These are phyloP conservation scores for Helarctos malayanus DNA, from an alignment of 2,797 vertebrate genomes.

Conservation along the genomic window DNA sequence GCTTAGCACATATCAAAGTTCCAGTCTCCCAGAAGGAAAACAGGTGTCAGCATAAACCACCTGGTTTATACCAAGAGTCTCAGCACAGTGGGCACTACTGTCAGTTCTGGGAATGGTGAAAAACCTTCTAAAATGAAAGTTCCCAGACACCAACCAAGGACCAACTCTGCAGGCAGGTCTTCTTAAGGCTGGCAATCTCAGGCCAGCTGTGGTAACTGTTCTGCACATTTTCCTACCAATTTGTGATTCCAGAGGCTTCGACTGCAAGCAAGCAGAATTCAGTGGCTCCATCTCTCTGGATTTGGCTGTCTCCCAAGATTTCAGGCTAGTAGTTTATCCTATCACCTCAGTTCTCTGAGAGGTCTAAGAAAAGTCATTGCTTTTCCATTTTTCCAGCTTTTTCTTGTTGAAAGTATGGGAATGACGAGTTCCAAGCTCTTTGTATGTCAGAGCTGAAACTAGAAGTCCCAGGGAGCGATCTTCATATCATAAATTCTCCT, in stretches of 20 bases:
- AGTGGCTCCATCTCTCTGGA: not conserved
- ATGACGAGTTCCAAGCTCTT: not conserved
- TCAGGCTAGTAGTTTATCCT: not conserved
- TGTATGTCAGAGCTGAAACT: not conserved
- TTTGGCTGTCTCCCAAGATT: not conserved
- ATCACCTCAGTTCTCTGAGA: not conserved
- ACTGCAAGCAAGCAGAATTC: not conserved
- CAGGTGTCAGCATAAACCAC: not conserved
- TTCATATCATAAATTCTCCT: not conserved
- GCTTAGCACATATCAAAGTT: not conserved
- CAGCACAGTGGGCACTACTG: not conserved
- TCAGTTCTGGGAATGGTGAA: not conserved
- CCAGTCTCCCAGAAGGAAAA: not conserved
- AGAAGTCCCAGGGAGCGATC: not conserved
- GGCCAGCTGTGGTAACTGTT: not conserved
- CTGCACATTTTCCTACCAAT: not conserved
- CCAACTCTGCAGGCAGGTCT: not conserved
- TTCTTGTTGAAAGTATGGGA: not conserved
- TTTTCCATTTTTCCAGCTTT: not conserved
- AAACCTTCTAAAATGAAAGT: not conserved
- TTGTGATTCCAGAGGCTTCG: not conserved
- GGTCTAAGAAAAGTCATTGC: not conserved
- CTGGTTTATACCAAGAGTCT: not conserved
- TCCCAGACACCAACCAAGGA: not conserved
- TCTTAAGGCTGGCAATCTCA: not conserved